phyloP scores from a whole-genome alignment of 2,888 invertebrate genomes.

The Odiellus spinosus region DNA sequence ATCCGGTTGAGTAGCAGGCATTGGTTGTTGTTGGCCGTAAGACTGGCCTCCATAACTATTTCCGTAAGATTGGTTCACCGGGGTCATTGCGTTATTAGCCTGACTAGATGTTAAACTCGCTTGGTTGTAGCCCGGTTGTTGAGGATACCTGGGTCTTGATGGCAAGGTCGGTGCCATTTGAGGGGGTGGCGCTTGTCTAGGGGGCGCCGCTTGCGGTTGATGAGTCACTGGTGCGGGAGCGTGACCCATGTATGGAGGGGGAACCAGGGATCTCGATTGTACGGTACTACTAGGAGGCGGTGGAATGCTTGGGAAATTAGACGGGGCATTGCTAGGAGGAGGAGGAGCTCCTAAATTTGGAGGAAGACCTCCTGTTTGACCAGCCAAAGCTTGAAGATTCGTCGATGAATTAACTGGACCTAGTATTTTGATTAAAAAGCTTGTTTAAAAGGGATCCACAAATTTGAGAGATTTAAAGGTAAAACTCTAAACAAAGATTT shows the following conservation, averaged over 20 bases:
- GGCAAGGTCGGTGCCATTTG: not conserved
- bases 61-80: no score
- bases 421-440: conserved; percentile 1
- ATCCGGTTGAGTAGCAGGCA: conserved; percentile 8
- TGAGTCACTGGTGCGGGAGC: conserved; percentile 5
- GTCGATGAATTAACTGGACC: conserved; percentile 12
- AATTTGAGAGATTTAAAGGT: not conserved
- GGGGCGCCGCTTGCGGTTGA: conserved; percentile 5
- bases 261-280: conserved; percentile 7
- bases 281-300: conserved; percentile 4
- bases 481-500: not conserved
- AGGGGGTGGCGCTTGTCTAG: not conserved
- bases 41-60: not conserved
- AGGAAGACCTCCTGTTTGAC: not conserved
- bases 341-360: conserved; percentile 1
- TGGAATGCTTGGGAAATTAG: conserved; percentile 5
- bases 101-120: no score
- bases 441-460: not conserved
- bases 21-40: not conserved
- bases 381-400: conserved; percentile 8
- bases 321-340: not conserved
- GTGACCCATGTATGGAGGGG: conserved; percentile 5
- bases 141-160: conserved; percentile 13
- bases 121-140: conserved; percentile 4
- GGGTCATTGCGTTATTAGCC: no score